phyloP scores from a whole-genome alignment of 2,113 vertebrate genomes.

The Percina caprodes region DNA sequence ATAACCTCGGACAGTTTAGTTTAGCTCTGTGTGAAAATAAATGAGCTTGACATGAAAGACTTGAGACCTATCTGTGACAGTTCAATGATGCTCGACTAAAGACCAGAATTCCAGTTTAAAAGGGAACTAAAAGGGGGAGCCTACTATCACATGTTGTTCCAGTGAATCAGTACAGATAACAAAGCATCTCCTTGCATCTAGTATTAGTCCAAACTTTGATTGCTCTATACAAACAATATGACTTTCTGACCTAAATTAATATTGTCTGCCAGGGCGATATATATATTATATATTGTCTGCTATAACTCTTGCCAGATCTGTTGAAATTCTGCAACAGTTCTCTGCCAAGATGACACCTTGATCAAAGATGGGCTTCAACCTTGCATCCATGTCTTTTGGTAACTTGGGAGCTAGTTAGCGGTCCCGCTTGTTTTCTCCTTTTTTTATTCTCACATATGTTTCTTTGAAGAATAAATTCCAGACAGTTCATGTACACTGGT shows the following conservation, averaged over 20 bases:
- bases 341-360: neutral
- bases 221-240: neutral
- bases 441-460: neutral
- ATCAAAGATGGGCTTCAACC: conserved; percentile 24
- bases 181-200: neutral
- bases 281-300: no score
- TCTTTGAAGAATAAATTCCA: conserved; percentile 10
- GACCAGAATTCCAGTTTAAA: neutral
- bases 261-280: neutral
- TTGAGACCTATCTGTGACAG: conserved; percentile 23
- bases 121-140: neutral
- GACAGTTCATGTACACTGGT: conserved; percentile 3
- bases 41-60: conserved; percentile 18
- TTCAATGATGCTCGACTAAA: conserved; percentile 28
- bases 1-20: conserved; percentile 36
- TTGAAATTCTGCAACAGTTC: neutral
- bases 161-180: neutral
- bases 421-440: neutral
- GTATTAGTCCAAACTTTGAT: neutral
- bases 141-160: neutral
- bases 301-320: neutral
- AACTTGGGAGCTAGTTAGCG: neutral
- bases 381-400: conserved; percentile 13
- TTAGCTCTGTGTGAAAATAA: conserved; percentile 13
- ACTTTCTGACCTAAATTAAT: neutral